Evolutionary conservation across 2,797 vertebrate genomes (phyloP), one percentile per base, ranked within the genome.

Genomic region (Tenualosa ilisha): DNA sequence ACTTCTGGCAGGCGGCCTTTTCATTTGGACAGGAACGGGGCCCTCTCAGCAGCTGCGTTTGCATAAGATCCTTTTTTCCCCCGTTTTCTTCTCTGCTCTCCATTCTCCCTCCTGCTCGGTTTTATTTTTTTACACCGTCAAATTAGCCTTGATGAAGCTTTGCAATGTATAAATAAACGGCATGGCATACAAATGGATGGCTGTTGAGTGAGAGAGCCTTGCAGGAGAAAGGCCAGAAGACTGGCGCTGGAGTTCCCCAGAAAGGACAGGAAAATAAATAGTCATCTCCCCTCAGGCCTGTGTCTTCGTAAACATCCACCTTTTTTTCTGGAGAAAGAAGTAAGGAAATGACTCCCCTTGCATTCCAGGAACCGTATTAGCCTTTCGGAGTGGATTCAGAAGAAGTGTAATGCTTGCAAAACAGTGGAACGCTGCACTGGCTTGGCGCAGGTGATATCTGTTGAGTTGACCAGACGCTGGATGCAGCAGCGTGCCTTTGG

Each of bases 111-210:
- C 68, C 68, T 37, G 13, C 82, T 13, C 61, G 81, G n/a, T 83
- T 85, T 65, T 82, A 82, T 88, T 92, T 92, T 92, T 92, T 91
- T 92, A 86, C 90, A 89, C 92, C 92, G 90, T 95, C 93, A 95
- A 96, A 96, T 96, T 96, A 95, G 94, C 91, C 92, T 93, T 95
- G 94, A 95, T 96, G 95, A 96, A 95, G 94, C 93, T 94, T 94
- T 92, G 91, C 92, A 90, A 92, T 91, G 92, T 94, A 95, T 95
- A 96, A 96, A 96, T 96, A 96, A 96, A 96, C 95, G 85, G 86
- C 31, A 87, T 90, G 94, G 94, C 93, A 90, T 89, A 94, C 93
- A 95, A 95, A 96, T 94, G 95, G 95, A 94, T 92, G 92, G 86
- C 91, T 94, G 95, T 93, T 95, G 95, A 96, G 93, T 94, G 95